phyloP scores from a whole-genome alignment of 2,797 vertebrate species.

The Myiotriccus ornatus region DNA sequence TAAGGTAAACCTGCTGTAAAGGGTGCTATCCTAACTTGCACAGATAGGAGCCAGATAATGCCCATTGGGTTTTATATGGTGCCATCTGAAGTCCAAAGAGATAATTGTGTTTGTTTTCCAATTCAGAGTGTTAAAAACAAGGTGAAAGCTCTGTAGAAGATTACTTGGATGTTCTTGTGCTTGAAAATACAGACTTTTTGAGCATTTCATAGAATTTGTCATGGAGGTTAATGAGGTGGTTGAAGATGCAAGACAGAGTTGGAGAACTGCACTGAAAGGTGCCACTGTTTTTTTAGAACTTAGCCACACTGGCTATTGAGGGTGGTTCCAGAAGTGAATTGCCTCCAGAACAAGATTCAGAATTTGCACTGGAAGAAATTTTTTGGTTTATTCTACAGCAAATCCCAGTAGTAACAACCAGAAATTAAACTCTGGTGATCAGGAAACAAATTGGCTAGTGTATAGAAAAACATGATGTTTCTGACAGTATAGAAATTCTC shows the following conservation, averaged over 20 bases:
- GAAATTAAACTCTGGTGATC: neutral
- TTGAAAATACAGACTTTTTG: neutral
- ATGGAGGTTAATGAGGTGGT: neutral
- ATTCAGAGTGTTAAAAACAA: neutral
- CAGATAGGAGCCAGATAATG: neutral
- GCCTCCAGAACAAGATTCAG: neutral
- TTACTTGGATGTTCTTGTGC: neutral
- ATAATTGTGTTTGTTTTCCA: neutral
- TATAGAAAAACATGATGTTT: neutral
- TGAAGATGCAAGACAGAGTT: neutral
- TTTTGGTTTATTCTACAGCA: neutral
- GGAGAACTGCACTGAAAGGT: neutral
- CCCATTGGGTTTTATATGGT: accelerated
- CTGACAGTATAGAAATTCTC: neutral
- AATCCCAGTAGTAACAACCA: neutral
- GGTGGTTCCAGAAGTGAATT: neutral
- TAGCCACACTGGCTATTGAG: neutral
- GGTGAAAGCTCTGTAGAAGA: neutral
- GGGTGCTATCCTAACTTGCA: neutral
- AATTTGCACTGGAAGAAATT: neutral
- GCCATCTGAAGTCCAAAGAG: neutral
- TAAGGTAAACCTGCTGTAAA: neutral
- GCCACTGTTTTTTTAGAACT: neutral
- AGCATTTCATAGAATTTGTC: neutral
- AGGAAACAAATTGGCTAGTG: neutral